Base-by-base conservation (phyloP, 2,888 invertebrate species). In the Temnothorax unifasciatus region DNA sequence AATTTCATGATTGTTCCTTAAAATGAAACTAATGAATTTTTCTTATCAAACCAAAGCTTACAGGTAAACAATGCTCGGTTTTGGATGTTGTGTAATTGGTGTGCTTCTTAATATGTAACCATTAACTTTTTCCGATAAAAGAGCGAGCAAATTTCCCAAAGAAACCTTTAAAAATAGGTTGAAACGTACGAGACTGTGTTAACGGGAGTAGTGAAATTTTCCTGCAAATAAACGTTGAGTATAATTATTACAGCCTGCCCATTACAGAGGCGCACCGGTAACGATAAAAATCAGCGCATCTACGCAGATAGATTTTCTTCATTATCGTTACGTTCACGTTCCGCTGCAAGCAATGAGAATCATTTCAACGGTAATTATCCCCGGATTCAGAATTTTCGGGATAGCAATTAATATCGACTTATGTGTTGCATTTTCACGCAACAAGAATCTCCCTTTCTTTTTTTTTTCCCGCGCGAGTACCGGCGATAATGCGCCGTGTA, bases 261-360 rank as follows among this genome's bases (percentile, higher is more conserved):
- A 82, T 71, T 81, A 86, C 88, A 84, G 54, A 82, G 29, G 29
- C 57, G 50, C 50, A 66, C 74, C 74, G 76, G 83, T 85, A 88
- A 86, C 86, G 71, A 83, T 88, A 87, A 88, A 88, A 88, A 87
- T 88, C 63, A 69, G 68, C 52, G 66, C 76, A 44, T 76, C 21
- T 69, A 47, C 54, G 66, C 83, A 50, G 52, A 50, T 84, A 34
- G 63, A 85, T 83, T 25, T 25, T 13, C 64, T 85, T 89, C 82
- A 84, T 89, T 89, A 87, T 59, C 87, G 86, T 89, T 86, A 87
- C 68, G 54, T 79, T 75, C 76, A 76, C 59, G 18, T 57, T 21
- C 34, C 50, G 54, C 57, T n/a, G 57, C 29, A n/a, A 66, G 77
- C 52, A 75, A 77, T 57, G 77, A 59, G 77, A 66, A 69, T 73